Evolutionary conservation across 1,140 invertebrate genomes (phyloP), one percentile per base, ranked within the genome.

Genomic region (Lamellibrachia luymesi): DNA sequence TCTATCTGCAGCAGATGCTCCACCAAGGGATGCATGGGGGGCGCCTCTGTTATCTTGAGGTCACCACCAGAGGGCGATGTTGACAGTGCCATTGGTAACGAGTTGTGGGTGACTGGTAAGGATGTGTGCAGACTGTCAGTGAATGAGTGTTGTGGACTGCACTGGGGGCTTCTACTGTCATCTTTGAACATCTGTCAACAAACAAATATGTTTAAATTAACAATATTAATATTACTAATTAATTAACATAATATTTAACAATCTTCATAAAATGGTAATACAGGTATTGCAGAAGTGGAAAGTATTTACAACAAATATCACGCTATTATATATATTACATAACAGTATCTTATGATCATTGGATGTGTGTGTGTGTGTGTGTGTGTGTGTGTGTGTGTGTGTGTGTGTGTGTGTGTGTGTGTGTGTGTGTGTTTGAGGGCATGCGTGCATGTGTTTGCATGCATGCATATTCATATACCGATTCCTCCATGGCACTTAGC

Each of bases 1-100:
- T 95, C 95, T 38, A 95, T 95, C 92, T 95, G 95, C 92, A 95
- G 94, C 52, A 96, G 93, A 10, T 95, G 95, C 91, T 95, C 95
- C 51, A 95, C 89, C 10, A 93, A 49, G 17, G 92, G 52, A 50
- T 93, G 92, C 25, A 93, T 93, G 10, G 56, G 52, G 91, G 51
- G 49, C 8, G 91, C 49, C 27, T 91, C 91, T 17, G 64, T 80
- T 22, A 80, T 80, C 17, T 80, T 80, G 64, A 80, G 64, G 64
- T 80, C 13, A 80, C 64, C 64, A 17, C 64, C 64, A 80, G 64
- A 80, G 64, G 64, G 64, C 64, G 64, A 17, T 17, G 64, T 80
- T 80, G 64, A 80, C 64, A 80, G 64, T 10, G 64, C 6, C 64
- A 80, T 80, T 80, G 64, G 64, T 17, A 80, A 2, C 2, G 64